phyloP scores from a whole-genome alignment of 2,888 invertebrate species.

The Parnassius glacialis region DNA sequence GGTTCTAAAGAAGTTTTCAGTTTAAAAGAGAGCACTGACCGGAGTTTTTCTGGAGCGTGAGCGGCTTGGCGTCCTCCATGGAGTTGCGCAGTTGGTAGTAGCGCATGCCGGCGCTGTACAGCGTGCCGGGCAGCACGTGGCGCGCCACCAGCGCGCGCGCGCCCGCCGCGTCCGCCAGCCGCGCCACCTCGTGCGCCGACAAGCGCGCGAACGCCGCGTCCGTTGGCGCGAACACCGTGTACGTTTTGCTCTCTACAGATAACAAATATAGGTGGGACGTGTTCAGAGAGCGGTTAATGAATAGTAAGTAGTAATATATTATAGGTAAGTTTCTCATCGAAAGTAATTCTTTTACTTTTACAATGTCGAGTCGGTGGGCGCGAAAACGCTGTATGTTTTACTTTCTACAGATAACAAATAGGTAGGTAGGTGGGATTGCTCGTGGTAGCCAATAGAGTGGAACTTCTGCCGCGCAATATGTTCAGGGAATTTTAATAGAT shows the following conservation, averaged over 20 bases:
- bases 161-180: constrained; percentile 82
- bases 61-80: constrained; percentile 86
- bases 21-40: constrained; percentile 76
- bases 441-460: too few relatives aligned
- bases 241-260: constrained; percentile 87
- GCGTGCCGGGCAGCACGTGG: constrained; percentile 88
- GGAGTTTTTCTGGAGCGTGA: constrained; percentile 90
- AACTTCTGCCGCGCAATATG: too few relatives aligned
- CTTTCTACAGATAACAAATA: constrained; percentile 75
- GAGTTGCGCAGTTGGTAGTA: constrained; percentile 92
- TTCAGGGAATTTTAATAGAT: too few relatives aligned
- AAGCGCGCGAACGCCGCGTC: constrained; percentile 89
- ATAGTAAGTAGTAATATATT: too few relatives aligned
- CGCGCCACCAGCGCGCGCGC: constrained; percentile 88
- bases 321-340: too few relatives aligned
- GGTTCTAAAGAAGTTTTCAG: too few relatives aligned
- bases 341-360: too few relatives aligned
- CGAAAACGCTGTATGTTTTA: constrained; percentile 92
- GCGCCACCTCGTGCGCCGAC: constrained; percentile 81
- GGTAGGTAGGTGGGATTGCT: too few relatives aligned
- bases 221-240: constrained; percentile 92
- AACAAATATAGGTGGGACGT: too few relatives aligned
- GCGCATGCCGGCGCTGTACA: constrained; percentile 93
- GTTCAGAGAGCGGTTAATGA: too few relatives aligned
- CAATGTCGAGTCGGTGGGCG: constrained; percentile 91